A percentile compares a stretch with the other conserved stretches of the same genome.
phyloP scores from a whole-genome alignment of 2,113 vertebrate species.

The Tautogolabrus adspersus region DNA sequence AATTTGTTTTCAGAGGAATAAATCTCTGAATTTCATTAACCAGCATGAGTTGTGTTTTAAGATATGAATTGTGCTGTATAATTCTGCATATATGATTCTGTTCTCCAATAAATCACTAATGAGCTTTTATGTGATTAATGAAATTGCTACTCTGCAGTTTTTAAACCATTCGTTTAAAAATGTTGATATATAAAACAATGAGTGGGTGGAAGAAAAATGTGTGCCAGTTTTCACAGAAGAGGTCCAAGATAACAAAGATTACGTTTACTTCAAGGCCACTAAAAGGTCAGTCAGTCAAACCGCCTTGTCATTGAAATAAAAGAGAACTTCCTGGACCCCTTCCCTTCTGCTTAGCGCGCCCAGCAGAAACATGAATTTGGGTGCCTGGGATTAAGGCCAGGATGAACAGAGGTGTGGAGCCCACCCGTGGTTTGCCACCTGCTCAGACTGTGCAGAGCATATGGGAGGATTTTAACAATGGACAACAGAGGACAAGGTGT shows the following conservation, averaged over 20 bases:
- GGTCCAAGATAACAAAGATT: constrained; percentile 21
- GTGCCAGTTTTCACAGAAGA: constrained; percentile 17
- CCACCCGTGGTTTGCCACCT: constrained; percentile 76
- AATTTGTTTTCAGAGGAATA: constrained; percentile 42
- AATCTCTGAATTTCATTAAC: constrained; percentile 56
- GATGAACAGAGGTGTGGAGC: constrained; percentile 46
- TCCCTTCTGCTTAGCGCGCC: constrained; percentile 7
- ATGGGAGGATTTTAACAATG: constrained; percentile 68
- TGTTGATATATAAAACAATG: constrained; percentile 22
- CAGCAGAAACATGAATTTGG: constrained; percentile 35
- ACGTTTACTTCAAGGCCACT: constrained; percentile 41
- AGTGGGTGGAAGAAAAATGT: constrained; percentile 21
- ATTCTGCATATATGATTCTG: constrained; percentile 49
- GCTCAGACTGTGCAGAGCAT: constrained; percentile 65
- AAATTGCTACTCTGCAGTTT: constrained; percentile 47
- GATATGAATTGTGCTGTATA: constrained; percentile 17
- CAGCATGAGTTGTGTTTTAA: constrained; percentile 36
- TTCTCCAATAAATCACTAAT: constrained; percentile 56
- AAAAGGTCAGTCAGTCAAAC: constrained; percentile 50
- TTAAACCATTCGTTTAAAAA: constrained; percentile 45
- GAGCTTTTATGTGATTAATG: constrained; percentile 60
- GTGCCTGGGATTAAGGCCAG: constrained; percentile 42
- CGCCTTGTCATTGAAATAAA: constrained; percentile 25
- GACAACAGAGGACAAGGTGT: constrained; percentile 32
- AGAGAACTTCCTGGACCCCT: constrained; percentile 39